A percentile compares a stretch with the other conserved stretches of the same genome.
These are phyloP conservation scores for Bombus consobrinus DNA, from an alignment of 1,140 invertebrate species.

Conservation along the genomic window DNA sequence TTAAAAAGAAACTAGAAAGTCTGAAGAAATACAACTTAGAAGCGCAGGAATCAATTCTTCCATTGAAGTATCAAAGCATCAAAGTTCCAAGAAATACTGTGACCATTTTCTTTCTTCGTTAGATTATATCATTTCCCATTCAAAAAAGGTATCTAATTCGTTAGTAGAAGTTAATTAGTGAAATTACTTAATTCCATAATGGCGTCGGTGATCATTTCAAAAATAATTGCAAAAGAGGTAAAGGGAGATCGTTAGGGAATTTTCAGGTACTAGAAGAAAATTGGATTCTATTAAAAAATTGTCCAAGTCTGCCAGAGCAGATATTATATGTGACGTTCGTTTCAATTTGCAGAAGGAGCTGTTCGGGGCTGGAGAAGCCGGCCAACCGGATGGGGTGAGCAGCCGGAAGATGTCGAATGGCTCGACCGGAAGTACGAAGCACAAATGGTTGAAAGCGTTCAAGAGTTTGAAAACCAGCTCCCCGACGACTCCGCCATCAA, in stretches of 20 bases:
- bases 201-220: no score
- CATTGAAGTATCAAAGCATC: no score
- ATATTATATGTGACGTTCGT: background rate
- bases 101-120: no score
- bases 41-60: no score
- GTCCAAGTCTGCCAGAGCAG: no score
- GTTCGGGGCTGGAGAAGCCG: constrained; percentile 88
- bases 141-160: no score
- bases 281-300: background rate
- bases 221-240: no score
- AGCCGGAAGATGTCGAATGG: constrained; percentile 94
- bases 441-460: constrained; percentile 98
- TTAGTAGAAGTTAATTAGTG: no score
- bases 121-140: no score
- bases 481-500: constrained; percentile 83
- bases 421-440: constrained; percentile 95
- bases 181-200: background rate
- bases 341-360: constrained; percentile 91
- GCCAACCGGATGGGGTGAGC: constrained; percentile 84
- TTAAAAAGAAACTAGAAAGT: no score
- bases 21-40: no score
- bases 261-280: background rate
- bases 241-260: background rate
- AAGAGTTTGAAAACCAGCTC: constrained; percentile 94
- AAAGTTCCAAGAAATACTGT: no score